phyloP scores from a whole-genome alignment of 2,113 vertebrate species.

The Muntiacus muntjak region DNA sequence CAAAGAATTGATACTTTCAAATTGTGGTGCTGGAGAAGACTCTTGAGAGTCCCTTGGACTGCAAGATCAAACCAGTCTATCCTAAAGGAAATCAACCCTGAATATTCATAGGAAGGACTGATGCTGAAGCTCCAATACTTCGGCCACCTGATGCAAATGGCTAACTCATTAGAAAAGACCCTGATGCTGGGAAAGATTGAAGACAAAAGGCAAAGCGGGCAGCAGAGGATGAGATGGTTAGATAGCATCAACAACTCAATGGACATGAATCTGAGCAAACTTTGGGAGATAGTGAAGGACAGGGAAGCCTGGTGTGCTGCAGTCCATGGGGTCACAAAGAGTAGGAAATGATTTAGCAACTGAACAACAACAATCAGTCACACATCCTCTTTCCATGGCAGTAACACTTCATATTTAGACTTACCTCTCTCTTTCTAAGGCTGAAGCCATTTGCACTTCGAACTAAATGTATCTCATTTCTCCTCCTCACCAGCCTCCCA shows the following conservation, averaged over 20 bases:
- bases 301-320: not conserved
- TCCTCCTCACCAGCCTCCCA: not conserved
- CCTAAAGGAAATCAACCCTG: not conserved
- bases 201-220: not conserved
- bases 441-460: slow-evolving; percentile 7
- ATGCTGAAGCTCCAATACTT: not conserved
- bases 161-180: not conserved
- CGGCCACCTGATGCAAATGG: not conserved
- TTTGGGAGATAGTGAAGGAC: not conserved
- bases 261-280: not conserved
- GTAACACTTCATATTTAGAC: not conserved
- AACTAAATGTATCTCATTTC: not conserved
- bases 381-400: not conserved
- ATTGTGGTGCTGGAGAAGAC: not conserved
- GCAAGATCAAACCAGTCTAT: not conserved
- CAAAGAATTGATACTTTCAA: not conserved
- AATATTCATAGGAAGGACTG: not conserved
- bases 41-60: not conserved
- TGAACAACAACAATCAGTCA: not conserved
- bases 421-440: not conserved
- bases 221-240: not conserved
- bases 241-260: not conserved
- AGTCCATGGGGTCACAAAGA: not conserved
- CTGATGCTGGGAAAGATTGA: not conserved
- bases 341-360: not conserved